Evolutionary conservation across 2,113 vertebrate species (phyloP).

Genomic region (Platanista minor): DNA sequence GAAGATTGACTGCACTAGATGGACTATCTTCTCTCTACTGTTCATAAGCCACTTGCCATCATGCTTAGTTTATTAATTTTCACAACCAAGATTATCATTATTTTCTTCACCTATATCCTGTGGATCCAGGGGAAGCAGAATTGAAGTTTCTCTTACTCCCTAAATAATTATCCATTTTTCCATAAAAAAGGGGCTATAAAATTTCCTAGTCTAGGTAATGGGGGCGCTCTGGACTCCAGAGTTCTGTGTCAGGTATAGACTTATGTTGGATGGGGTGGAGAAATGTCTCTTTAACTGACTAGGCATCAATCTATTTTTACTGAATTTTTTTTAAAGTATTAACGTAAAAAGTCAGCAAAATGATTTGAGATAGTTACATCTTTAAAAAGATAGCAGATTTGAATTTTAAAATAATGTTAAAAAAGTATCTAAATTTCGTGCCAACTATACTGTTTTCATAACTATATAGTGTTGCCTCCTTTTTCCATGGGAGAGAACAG

Average conservation of each 20-base stretch:
- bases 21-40: not conserved
- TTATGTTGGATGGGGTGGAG: not conserved
- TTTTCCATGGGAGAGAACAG: not conserved
- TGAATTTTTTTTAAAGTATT: not conserved
- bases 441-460: not conserved
- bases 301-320: not conserved
- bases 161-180: not conserved
- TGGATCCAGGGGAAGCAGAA: not conserved
- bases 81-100: not conserved
- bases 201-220: not conserved
- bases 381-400: not conserved
- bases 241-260: not conserved
- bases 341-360: not conserved
- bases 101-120: not conserved
- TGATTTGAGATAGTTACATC: not conserved
- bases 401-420: not conserved
- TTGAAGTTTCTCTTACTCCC: not conserved
- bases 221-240: not conserved
- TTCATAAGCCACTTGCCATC: not conserved
- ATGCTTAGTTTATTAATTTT: not conserved
- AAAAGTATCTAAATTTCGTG: not conserved
- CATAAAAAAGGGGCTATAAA: not conserved
- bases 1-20: not conserved
- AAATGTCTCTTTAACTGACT: not conserved
- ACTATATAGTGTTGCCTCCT: not conserved